Evolutionary conservation across 1,140 invertebrate genomes (phyloP).

Genomic region (Antheraea mylitta): DNA sequence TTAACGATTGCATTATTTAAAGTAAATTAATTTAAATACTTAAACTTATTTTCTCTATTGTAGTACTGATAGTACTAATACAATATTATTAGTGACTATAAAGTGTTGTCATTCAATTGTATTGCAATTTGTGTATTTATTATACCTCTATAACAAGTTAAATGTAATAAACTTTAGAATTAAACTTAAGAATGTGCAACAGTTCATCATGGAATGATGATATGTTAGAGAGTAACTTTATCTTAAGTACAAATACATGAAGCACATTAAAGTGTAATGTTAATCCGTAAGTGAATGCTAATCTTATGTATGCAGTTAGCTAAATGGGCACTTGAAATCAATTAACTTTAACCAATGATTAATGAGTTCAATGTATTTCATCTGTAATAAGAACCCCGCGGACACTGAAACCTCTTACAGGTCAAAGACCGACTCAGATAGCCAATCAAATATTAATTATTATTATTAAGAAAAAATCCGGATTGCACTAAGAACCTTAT

Average conservation of each 20-base stretch:
- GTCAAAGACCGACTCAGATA: neutral
- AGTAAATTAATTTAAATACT: too few relatives aligned
- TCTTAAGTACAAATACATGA: neutral
- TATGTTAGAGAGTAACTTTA: neutral
- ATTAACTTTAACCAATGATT: constrained; percentile 42
- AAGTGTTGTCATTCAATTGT: too few relatives aligned
- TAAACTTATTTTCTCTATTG: too few relatives aligned
- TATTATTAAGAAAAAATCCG: neutral
- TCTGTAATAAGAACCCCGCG: neutral
- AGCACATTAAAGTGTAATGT: constrained; percentile 6
- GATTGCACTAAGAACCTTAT: neutral
- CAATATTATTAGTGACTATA: too few relatives aligned
- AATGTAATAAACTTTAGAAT: too few relatives aligned
- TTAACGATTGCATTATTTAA: too few relatives aligned
- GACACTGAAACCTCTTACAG: neutral
- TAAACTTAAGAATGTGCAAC: neutral
- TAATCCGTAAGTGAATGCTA: constrained; percentile 2
- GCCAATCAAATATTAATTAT: neutral
- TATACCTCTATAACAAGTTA: too few relatives aligned
- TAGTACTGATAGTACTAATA: too few relatives aligned
- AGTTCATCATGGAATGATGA: neutral
- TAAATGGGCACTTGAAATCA: constrained; percentile 49
- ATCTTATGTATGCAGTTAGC: constrained; percentile 12
- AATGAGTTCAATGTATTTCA: constrained; percentile 30
- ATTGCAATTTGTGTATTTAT: too few relatives aligned